phyloP scores from a whole-genome alignment of 35 echinoderm and acorn worm genomes.

The Patiria miniata region DNA sequence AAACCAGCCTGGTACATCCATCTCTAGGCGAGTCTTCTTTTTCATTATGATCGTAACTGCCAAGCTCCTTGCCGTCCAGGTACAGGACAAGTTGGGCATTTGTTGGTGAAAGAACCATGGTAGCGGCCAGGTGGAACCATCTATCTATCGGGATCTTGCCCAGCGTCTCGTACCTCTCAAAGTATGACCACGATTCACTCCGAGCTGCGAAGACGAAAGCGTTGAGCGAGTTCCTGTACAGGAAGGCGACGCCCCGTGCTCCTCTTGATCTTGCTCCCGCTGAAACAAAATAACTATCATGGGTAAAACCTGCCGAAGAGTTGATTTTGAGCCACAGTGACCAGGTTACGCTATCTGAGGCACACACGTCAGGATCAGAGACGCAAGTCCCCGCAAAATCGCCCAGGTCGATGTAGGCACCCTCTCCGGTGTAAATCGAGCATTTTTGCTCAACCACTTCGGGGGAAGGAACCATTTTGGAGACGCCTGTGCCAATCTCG shows the following conservation, averaged over 20 bases:
- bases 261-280: not conserved
- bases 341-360: not conserved
- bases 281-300: not conserved
- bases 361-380: not conserved
- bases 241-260: not conserved
- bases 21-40: too few relatives aligned
- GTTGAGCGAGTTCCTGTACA: not conserved
- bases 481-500: not conserved
- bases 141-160: not conserved
- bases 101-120: not conserved
- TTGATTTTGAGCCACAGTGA: not conserved
- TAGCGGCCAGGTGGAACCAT: not conserved
- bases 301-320: not conserved
- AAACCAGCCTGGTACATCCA: too few relatives aligned
- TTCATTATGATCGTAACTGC: too few relatives aligned
- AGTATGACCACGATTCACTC: not conserved
- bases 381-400: not conserved
- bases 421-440: not conserved
- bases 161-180: not conserved
- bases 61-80: too few relatives aligned
- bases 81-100: too few relatives aligned
- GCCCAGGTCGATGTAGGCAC: not conserved
- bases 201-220: not conserved
- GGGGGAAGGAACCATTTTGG: conserved; percentile 1
- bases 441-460: not conserved